Evolutionary conservation across 35 echinoderm and acorn worm species (phyloP), one percentile per base, ranked within the genome.

Genomic region (Lytechinus variegatus): DNA sequence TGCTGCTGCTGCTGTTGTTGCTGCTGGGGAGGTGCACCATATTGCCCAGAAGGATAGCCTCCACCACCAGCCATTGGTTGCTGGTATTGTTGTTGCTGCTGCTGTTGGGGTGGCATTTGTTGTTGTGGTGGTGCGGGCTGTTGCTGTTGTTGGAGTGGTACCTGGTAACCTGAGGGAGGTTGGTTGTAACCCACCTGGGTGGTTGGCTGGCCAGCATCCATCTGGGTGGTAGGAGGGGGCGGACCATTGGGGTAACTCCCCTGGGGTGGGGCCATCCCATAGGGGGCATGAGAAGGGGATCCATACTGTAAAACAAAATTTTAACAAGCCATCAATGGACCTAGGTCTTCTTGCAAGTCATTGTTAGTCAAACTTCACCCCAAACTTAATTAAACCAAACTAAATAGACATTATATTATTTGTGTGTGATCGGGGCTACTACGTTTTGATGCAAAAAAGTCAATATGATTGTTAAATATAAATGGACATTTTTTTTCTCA

Each of bases 211-310:
- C 94, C 56, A 54, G 92, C 54, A 19, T 61, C 87, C 61, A 91
- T 94, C 87, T 95, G 96, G 10, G 79, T 93, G 95, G 89, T 90
- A 89, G 91, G 52, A 52, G 97, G 95, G 87, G 96, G 98, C 28
- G 92, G 98, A 51, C 71, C 95, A 54, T 86, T 86, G 86, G 91
- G 93, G 14, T 95, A 92, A 92, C 89, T 87, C 71, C 94, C 87
- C 71, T 86, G 86, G 52, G 91, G 96, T 44, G 89, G 96, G 33
- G 54, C 95, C 54, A 27, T 95, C 53, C 61, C 93, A 87, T 98
- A 97, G 21, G 92, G 94, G 28, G 94, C 91, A 55, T 97, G 97
- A 9, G 95, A 92, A 55, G 97, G 97, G 56, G 97, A 97, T 14
- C 96, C 95, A 95, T 94, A 96, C 52, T 88, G 72, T 87, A 94